A percentile compares a stretch with the other conserved stretches of the same genome.
phyloP scores from a whole-genome alignment of 2,888 invertebrate species.

The Pandemis cinnamomeana region DNA sequence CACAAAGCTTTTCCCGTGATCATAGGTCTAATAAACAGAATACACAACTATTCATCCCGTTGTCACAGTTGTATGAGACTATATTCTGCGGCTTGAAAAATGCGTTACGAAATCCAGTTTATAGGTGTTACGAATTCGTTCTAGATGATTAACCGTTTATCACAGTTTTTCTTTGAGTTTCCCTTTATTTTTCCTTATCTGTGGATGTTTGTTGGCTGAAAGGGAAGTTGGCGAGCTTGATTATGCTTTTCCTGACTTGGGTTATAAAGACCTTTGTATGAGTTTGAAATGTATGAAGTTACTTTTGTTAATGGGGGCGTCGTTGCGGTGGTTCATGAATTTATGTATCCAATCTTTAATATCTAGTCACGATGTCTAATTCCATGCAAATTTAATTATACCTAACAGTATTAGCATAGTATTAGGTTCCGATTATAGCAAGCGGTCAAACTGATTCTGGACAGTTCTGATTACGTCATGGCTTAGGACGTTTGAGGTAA shows the following conservation, averaged over 20 bases:
- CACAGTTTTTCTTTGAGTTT: conserved; percentile 55
- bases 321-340: neutral
- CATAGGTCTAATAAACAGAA: conserved; percentile 59
- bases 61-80: conserved; percentile 55
- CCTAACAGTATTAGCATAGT: neutral
- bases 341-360: neutral
- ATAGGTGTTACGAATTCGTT: conserved; percentile 65
- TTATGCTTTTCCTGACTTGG: conserved; percentile 35
- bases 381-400: neutral
- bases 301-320: conserved; percentile 23
- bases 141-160: conserved; percentile 67
- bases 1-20: conserved; percentile 42
- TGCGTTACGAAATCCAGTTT: conserved; percentile 58
- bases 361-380: neutral
- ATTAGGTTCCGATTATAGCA: conserved; percentile 1
- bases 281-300: conserved; percentile 25
- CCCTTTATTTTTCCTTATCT: conserved; percentile 46
- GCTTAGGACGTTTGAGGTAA: conserved; percentile 9
- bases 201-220: conserved; percentile 46
- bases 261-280: conserved; percentile 32
- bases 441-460: neutral
- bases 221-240: conserved; percentile 42
- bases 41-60: conserved; percentile 65
- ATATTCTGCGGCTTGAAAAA: conserved; percentile 61
- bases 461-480: conserved; percentile 9